A percentile compares a stretch with the other conserved stretches of the same genome.
phyloP scores from a whole-genome alignment of 2,888 invertebrate species.

The Drosophila pseudotakahashii region DNA sequence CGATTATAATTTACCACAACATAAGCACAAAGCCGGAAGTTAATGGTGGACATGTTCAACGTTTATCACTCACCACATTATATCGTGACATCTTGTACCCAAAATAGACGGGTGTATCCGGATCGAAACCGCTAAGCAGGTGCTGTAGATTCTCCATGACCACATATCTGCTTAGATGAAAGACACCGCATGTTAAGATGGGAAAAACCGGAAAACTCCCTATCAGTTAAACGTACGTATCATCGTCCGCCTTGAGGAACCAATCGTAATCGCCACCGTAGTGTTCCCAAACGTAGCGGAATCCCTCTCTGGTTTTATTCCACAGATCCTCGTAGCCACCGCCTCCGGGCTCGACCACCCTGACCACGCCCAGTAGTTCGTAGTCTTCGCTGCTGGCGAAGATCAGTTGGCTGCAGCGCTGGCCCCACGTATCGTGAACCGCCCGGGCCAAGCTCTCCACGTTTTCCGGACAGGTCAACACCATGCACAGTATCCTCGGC shows the following conservation, averaged over 20 bases:
- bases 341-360: conserved; percentile 91
- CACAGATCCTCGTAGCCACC: conserved; percentile 90
- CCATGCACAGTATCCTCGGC: conserved; percentile 94
- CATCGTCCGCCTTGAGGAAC: conserved; percentile 99
- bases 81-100: conserved; percentile 89
- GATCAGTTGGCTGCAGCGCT: conserved; percentile 92
- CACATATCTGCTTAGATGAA: conserved; percentile 89
- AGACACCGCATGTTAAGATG: no score
- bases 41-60: not conserved
- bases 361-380: conserved; percentile 90
- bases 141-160: conserved; percentile 96
- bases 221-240: conserved; percentile 91
- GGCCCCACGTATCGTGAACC: conserved; percentile 97
- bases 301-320: conserved; percentile 98
- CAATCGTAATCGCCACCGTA: conserved; percentile 94
- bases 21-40: conserved; percentile 15
- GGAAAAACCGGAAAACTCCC: not conserved
- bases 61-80: conserved; percentile 69
- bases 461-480: conserved; percentile 96
- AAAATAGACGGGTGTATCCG: conserved; percentile 92
- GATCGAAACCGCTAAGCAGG: conserved; percentile 90
- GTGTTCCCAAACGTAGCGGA: conserved; percentile 92
- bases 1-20: conserved; percentile 15
- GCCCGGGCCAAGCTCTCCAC: conserved; percentile 94
- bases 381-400: conserved; percentile 93